phyloP scores from a whole-genome alignment of 1,140 invertebrate species.

The Procambarus clarkii region DNA sequence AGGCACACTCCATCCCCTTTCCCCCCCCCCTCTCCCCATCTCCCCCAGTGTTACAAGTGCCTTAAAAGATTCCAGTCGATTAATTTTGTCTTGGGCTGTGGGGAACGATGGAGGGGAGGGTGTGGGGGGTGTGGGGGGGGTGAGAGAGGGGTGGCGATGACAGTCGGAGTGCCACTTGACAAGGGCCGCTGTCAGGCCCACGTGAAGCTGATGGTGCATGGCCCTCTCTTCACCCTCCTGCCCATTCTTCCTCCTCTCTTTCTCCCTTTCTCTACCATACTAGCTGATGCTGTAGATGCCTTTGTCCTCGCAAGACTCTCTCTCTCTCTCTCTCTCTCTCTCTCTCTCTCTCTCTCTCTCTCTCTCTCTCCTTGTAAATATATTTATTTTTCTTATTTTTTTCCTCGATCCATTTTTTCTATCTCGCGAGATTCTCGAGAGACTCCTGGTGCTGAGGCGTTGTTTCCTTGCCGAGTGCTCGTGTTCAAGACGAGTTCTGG shows the following conservation, averaged over 20 bases:
- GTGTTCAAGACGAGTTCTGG: too few species aligned
- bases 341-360: background rate
- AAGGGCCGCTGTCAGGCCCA: conserved; percentile 50
- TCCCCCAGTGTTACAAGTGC: conserved; percentile 24
- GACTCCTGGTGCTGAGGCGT: too few species aligned
- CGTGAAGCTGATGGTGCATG: conserved; percentile 48
- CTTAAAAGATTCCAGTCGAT: conserved; percentile 48
- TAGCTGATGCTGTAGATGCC: too few species aligned
- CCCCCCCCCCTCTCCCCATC: too few species aligned
- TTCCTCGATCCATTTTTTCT: too few species aligned
- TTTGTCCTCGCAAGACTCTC: background rate
- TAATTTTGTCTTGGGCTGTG: conserved; percentile 49
- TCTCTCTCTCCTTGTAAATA: conserved; percentile 8
- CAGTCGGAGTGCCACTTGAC: conserved; percentile 57
- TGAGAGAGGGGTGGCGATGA: conserved; percentile 1
- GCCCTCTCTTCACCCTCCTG: background rate
- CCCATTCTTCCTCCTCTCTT: background rate
- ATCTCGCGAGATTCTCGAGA: too few species aligned
- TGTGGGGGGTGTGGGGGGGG: background rate
- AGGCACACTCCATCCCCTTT: too few species aligned
- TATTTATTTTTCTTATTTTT: background rate
- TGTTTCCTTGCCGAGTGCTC: too few species aligned
- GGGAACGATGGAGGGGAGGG: background rate
- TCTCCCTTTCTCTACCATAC: background rate
- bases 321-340: background rate